phyloP scores from a whole-genome alignment of 2,888 invertebrate species.

The Drosophila subquinaria region DNA sequence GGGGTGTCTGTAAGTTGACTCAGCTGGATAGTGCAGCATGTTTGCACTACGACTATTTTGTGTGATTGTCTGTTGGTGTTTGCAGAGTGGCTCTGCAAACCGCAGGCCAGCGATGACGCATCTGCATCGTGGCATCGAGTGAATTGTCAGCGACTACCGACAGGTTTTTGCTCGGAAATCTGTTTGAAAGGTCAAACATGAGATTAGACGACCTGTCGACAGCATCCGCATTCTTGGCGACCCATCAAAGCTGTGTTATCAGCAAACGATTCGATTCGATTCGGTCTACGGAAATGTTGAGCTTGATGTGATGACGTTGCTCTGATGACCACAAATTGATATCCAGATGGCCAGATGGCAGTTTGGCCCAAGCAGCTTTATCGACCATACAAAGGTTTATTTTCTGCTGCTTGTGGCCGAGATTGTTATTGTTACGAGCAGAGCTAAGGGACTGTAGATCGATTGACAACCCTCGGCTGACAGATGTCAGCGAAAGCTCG shows the following conservation, averaged over 20 bases:
- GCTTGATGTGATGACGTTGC: constrained; percentile 44
- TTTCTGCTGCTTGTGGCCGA: constrained; percentile 6
- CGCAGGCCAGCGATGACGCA: constrained; percentile 19
- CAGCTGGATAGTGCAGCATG: constrained; percentile 24
- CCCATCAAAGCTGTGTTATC: constrained; percentile 16
- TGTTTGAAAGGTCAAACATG: constrained; percentile 29
- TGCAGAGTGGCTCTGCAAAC: constrained; percentile 30
- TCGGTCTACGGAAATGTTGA: constrained; percentile 46
- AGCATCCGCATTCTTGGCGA: constrained; percentile 32
- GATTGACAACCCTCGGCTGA: constrained; percentile 38
- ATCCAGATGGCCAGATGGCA: constrained; percentile 25
- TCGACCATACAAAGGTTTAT: constrained; percentile 20
- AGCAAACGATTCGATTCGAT: constrained; percentile 10
- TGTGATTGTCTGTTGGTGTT: background rate
- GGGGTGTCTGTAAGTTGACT: constrained; percentile 31
- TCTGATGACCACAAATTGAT: constrained; percentile 72
- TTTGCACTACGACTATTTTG: background rate
- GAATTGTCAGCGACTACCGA: constrained; percentile 40
- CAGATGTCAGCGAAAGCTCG: constrained; percentile 25
- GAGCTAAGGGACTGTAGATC: constrained; percentile 17
- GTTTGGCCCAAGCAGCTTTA: constrained; percentile 18
- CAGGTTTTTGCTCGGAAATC: constrained; percentile 36
- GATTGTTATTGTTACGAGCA: constrained; percentile 17
- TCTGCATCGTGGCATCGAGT: constrained; percentile 20
- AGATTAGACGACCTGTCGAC: constrained; percentile 65